Conservation (phyloP, 2,113 vertebrate genomes). For the Channa argus region DNA sequence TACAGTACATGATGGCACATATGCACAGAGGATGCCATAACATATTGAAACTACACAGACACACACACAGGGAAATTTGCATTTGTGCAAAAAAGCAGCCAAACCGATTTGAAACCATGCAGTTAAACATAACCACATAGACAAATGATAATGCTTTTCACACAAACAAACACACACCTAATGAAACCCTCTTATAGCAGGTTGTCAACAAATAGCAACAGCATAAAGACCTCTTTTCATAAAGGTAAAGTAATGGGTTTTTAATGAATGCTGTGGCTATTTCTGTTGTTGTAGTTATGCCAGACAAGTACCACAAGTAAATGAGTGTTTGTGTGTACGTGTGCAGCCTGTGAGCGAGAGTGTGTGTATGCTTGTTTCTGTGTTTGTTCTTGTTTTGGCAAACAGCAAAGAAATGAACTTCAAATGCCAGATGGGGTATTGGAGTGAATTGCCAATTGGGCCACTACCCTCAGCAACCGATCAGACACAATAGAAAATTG, state of each 20-base stretch:
- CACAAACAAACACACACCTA: slow-evolving; percentile 9
- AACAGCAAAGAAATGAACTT: slow-evolving; percentile 69
- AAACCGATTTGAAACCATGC: neutral
- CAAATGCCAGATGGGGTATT: slow-evolving; percentile 77
- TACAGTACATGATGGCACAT: slow-evolving; percentile 36
- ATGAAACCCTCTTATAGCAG: slow-evolving; percentile 45
- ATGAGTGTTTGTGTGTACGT: slow-evolving; percentile 27
- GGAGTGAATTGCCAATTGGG: slow-evolving; percentile 76
- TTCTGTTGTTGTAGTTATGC: slow-evolving; percentile 61
- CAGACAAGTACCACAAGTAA: slow-evolving; percentile 58
- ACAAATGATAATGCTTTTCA: slow-evolving; percentile 3
- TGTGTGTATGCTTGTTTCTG: slow-evolving; percentile 22
- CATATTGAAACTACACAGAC: neutral
- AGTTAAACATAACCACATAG: slow-evolving; percentile 20
- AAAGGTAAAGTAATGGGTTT: slow-evolving; percentile 63
- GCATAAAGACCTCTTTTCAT: slow-evolving; percentile 58
- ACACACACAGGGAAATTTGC: neutral
- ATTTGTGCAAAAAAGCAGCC: neutral
- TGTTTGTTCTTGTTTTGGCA: slow-evolving; percentile 65
- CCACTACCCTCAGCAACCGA: slow-evolving; percentile 45
- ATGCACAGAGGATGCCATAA: slow-evolving; percentile 5
- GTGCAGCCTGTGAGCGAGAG: slow-evolving; percentile 18
- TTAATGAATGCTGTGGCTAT: slow-evolving; percentile 72
- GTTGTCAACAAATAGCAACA: slow-evolving; percentile 64
- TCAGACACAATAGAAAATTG: slow-evolving; percentile 54